A percentile compares a stretch with the other conserved stretches of the same genome.
phyloP scores from a whole-genome alignment of 2,888 invertebrate species.

The Drosophila infuscata region DNA sequence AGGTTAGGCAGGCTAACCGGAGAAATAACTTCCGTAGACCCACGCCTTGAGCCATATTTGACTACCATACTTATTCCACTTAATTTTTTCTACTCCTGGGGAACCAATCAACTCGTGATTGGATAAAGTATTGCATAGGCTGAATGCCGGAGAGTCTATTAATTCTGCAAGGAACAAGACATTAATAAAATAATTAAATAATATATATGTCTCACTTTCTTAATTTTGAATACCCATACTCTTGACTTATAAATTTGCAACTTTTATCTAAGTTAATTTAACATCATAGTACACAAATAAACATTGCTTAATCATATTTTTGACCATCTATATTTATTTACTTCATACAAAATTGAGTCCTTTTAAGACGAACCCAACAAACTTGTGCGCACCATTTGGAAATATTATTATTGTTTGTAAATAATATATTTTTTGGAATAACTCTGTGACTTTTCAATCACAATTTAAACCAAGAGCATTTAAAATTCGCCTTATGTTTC shows the following conservation, averaged over 20 bases:
- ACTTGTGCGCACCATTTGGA: background rate
- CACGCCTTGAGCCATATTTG: no score
- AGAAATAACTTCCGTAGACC: no score
- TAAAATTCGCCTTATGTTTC: background rate
- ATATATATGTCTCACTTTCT: background rate
- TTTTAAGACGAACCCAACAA: background rate
- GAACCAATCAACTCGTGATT: background rate
- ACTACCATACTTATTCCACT: no score
- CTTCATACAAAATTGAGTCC: background rate
- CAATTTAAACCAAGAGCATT: conserved; percentile 19
- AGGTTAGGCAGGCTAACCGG: no score
- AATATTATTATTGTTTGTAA: background rate
- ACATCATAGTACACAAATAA: no score
- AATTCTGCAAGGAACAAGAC: background rate
- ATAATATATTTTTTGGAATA: background rate
- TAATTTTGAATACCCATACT: background rate
- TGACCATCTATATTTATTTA: background rate
- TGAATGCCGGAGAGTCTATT: background rate
- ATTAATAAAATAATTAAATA: background rate
- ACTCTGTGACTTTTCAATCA: background rate
- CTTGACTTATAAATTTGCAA: background rate
- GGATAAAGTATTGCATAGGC: background rate
- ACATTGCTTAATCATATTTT: background rate
- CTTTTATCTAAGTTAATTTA: background rate
- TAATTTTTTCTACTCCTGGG: background rate